These are phyloP conservation scores for Drosophila dunni DNA, from an alignment of 1,140 invertebrate species.

Conservation along the genomic window DNA sequence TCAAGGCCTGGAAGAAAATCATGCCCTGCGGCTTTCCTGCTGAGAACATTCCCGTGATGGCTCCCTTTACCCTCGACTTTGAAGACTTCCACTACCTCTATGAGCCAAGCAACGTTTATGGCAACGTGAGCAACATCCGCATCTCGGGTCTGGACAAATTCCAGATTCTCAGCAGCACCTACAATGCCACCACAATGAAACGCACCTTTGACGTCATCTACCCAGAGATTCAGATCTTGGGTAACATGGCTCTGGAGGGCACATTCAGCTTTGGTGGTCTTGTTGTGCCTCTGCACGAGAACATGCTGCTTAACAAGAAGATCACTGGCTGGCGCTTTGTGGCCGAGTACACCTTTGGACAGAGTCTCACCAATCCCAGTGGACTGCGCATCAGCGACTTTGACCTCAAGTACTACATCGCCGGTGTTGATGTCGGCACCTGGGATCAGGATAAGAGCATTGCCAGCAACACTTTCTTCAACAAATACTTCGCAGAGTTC, in stretches of 20 bases:
- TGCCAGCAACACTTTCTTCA: conserved; percentile 60
- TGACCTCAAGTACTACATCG: conserved; percentile 52
- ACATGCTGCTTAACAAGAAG: conserved; percentile 59
- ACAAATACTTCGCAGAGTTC: conserved; percentile 24
- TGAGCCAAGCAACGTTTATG: conserved; percentile 34
- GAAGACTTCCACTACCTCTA: conserved; percentile 28
- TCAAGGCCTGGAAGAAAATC: conserved; percentile 56
- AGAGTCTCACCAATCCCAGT: conserved; percentile 37
- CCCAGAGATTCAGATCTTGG: conserved; percentile 57
- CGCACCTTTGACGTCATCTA: conserved; percentile 57
- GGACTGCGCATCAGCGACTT: conserved; percentile 56
- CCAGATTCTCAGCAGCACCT: conserved; percentile 46
- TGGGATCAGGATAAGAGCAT: conserved; percentile 61
- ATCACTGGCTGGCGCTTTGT: conserved; percentile 59
- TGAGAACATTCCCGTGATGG: conserved; percentile 50
- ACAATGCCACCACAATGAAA: conserved; percentile 39
- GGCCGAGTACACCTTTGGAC: conserved; percentile 51
- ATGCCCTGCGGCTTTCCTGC: conserved; percentile 63
- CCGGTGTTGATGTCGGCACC: conserved; percentile 43
- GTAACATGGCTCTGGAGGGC: conserved; percentile 47
- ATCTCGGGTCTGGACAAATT: conserved; percentile 60
- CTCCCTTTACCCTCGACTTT: conserved; percentile 41
- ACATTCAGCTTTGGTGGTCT: conserved; percentile 44
- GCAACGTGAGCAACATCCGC: conserved; percentile 61
- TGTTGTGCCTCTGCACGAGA: conserved; percentile 29